A percentile compares a stretch with the other conserved stretches of the same genome.
phyloP scores from a whole-genome alignment of 2,888 invertebrate genomes.

The Cephus sareptanus region DNA sequence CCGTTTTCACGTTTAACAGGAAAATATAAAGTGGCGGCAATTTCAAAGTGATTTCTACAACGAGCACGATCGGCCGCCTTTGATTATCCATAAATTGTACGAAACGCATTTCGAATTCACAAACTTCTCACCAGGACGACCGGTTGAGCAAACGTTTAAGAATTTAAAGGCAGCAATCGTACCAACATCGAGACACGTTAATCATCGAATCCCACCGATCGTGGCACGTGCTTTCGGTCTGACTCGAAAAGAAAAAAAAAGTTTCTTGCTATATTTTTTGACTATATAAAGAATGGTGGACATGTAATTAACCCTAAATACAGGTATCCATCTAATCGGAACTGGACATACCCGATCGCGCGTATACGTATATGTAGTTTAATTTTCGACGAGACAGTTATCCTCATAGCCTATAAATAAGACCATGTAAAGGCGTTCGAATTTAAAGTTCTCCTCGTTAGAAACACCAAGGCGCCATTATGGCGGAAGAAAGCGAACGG shows the following conservation, averaged over 20 bases:
- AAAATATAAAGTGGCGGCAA: slow-evolving; percentile 24
- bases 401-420: background rate
- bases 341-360: background rate
- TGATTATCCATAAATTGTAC: slow-evolving; percentile 44
- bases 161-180: background rate
- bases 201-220: background rate
- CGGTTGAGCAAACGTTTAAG: background rate
- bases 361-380: background rate
- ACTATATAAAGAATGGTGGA: background rate
- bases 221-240: background rate
- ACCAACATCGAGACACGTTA: background rate
- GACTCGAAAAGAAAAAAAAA: background rate
- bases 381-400: background rate
- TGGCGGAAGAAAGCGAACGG: slow-evolving; percentile 33
- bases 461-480: background rate
- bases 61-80: slow-evolving; percentile 40
- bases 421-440: background rate
- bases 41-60: slow-evolving; percentile 33
- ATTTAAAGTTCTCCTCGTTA: background rate
- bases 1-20: background rate
- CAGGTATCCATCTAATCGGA: background rate
- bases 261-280: background rate
- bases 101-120: background rate
- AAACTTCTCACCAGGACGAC: background rate
- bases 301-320: background rate